Conservation (phyloP, 2,888 invertebrate genomes). For the Acleris sparsana region DNA sequence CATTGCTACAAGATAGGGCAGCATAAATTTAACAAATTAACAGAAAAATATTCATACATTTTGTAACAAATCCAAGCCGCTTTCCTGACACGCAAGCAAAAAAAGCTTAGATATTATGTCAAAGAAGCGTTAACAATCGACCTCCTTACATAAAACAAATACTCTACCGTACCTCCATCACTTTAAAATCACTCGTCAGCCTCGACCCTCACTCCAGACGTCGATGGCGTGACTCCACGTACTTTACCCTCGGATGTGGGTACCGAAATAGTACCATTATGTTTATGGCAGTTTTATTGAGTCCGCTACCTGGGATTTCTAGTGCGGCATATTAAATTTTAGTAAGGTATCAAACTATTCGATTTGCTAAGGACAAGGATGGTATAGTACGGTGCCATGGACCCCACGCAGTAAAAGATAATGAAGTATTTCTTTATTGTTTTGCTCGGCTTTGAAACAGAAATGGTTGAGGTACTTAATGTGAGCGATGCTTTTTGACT, state of each 20-base stretch:
- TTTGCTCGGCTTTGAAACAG: background rate
- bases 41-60: too few relatives aligned
- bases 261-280: conserved; percentile 38
- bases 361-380: conserved; percentile 9
- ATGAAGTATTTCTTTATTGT: conserved; percentile 19
- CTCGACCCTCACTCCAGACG: conserved; percentile 27
- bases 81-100: background rate
- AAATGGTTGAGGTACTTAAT: too few relatives aligned
- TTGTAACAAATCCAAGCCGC: too few relatives aligned
- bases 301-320: conserved; percentile 32
- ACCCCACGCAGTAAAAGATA: conserved; percentile 11
- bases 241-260: conserved; percentile 35
- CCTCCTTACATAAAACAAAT: conserved; percentile 15
- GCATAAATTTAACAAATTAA: too few relatives aligned
- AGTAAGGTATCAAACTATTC: conserved; percentile 28
- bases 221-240: conserved; percentile 37
- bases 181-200: conserved; percentile 30
- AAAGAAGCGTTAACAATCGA: background rate
- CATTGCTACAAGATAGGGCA: too few relatives aligned
- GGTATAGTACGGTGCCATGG: conserved; percentile 7
- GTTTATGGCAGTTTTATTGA: conserved; percentile 39
- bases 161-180: conserved; percentile 16
- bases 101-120: background rate
- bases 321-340: conserved; percentile 27
- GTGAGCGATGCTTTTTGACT: too few relatives aligned